Evolutionary conservation across 2,888 invertebrate genomes (phyloP), one percentile per base, ranked within the genome.

Genomic region (Ectemnius cavifrons): DNA sequence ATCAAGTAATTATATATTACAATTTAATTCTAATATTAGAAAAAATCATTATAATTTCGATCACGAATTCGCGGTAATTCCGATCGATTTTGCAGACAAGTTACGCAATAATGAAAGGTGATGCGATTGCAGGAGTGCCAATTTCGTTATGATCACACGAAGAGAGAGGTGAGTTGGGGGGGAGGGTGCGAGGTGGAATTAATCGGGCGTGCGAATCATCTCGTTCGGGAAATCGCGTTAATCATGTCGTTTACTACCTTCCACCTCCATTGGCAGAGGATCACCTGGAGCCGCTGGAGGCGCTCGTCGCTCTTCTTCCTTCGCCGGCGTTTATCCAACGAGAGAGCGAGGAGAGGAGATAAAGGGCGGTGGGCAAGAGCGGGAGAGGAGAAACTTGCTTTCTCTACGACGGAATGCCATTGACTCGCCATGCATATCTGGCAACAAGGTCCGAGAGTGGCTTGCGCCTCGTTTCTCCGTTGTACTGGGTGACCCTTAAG

Each of bases 351-450:
- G 27, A 65, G 16, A 60, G 52, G n/a, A 47, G 47, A 47, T 14
- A n/a, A 47, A 47, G n/a, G 47, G 47, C 47, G 5, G 16, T 16
- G 11, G 16, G 52, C 4, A 52, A 14, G 52, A 52, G 52, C n/a
- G 52, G 13, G 16, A 52, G 16, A 52, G n/a, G 65, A 68, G 68
- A 65, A 63, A 57, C 63, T 71, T 65, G 66, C 73, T 78, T 71
- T 71, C 73, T 75, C 79, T 78, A 82, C 80, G 83, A 81, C 80
- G 86, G 85, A 87, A 88, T 87, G 88, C 87, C 87, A 87, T 86
- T 88, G 87, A 87, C 86, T 87, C 37, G 37, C 80, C 84, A 80
- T 82, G 84, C 84, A 85, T 87, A 86, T 87, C 86, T 86, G 85
- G 86, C 86, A 86, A 85, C 87, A 84, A 86, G 85, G 84, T 84